Conservation (phyloP, 2,888 invertebrate species). For the Plebejus argus region DNA sequence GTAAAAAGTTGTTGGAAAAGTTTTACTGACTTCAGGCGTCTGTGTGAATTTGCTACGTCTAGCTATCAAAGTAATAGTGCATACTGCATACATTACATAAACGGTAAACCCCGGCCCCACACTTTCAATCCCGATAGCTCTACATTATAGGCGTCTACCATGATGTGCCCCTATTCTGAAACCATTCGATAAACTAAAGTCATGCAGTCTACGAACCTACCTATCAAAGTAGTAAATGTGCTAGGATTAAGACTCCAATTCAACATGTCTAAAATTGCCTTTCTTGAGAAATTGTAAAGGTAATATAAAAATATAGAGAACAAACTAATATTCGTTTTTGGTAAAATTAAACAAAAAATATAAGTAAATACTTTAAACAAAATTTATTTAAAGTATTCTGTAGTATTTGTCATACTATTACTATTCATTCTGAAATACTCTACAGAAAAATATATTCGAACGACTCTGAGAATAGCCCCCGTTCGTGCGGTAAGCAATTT, state of each 20-base stretch:
- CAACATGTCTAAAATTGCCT: no score
- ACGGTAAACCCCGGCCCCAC: background rate
- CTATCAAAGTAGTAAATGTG: background rate
- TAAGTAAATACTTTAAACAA: no score
- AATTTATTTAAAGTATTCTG: background rate
- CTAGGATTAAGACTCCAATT: no score
- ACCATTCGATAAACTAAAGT: conserved; percentile 27
- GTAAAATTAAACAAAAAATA: no score
- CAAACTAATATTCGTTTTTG: no score
- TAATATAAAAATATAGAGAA: no score
- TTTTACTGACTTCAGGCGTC: background rate
- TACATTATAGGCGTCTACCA: conserved; percentile 12
- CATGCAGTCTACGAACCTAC: background rate
- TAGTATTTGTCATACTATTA: background rate
- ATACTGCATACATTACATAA: background rate
- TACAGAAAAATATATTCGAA: conserved; percentile 7
- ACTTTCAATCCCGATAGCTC: conserved; percentile 24
- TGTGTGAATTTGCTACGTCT: conserved; percentile 10
- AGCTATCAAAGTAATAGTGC: conserved; percentile 13
- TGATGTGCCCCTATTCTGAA: conserved; percentile 33
- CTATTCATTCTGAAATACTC: background rate
- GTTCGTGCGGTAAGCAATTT: conserved; percentile 52
- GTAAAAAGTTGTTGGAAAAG: background rate
- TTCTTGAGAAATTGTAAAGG: no score
- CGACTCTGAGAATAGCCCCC: conserved; percentile 44